These are phyloP conservation scores for Manacus vitellinus DNA, from an alignment of 2,113 vertebrate genomes.

Conservation along the genomic window DNA sequence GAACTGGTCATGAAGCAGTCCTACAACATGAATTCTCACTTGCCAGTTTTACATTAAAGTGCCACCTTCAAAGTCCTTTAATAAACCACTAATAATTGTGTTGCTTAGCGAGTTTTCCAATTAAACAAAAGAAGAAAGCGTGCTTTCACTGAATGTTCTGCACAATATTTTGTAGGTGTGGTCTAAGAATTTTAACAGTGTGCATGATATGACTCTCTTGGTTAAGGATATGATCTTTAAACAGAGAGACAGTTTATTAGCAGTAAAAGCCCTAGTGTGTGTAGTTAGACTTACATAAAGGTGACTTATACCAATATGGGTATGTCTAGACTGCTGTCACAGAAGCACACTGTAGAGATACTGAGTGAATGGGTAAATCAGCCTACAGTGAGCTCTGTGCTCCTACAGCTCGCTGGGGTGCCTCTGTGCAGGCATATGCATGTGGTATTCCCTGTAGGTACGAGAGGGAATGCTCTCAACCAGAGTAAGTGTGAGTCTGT, in stretches of 20 bases:
- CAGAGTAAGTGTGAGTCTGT: neutral
- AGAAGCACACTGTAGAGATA: conserved; percentile 69
- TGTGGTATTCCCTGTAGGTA: neutral
- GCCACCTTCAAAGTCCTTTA: conserved; percentile 14
- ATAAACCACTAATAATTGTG: conserved; percentile 22
- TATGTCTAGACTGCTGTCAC: conserved; percentile 71
- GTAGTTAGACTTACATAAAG: conserved; percentile 59
- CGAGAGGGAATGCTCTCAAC: neutral
- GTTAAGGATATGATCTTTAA: conserved; percentile 55
- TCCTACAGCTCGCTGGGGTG: neutral
- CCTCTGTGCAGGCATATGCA: neutral
- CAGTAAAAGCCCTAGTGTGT: conserved; percentile 67
- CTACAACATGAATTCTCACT: conserved; percentile 29
- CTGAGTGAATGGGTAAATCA: conserved; percentile 45
- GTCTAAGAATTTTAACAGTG: conserved; percentile 50
- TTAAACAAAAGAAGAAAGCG: conserved; percentile 24
- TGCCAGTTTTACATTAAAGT: neutral
- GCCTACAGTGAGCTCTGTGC: conserved; percentile 39
- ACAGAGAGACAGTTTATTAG: conserved; percentile 68
- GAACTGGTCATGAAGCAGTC: conserved; percentile 3
- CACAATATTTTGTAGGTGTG: conserved; percentile 55
- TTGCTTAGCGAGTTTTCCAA: neutral
- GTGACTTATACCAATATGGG: conserved; percentile 62
- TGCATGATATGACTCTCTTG: conserved; percentile 34
- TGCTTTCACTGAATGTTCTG: neutral